Conservation (phyloP, 53 echinoderm and acorn worm species). For the Mesocentrotus franciscanus region DNA sequence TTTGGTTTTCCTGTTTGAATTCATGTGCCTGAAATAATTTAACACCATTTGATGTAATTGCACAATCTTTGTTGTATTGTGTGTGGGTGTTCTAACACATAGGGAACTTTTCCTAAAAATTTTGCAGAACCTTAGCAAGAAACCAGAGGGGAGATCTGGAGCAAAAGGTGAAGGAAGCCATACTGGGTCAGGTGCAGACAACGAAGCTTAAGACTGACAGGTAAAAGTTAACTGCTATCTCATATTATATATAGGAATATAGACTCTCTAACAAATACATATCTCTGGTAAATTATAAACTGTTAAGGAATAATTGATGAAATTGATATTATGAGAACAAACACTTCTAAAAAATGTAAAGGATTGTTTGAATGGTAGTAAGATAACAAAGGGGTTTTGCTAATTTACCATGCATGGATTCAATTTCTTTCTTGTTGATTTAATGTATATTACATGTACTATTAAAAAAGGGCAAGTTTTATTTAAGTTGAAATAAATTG, state of each 20-base stretch:
- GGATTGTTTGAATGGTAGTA: too few species aligned
- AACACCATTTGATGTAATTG: not conserved
- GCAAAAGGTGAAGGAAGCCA: conserved; percentile 78
- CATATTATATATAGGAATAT: not conserved
- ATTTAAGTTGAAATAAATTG: not conserved
- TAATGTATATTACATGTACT: too few species aligned
- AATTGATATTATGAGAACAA: not conserved
- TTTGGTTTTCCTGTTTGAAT: not conserved
- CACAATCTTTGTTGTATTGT: not conserved
- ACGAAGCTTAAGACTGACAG: conserved; percentile 68
- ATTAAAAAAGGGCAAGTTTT: too few species aligned
- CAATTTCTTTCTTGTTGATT: too few species aligned
- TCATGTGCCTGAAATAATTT: not conserved
- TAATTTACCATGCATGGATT: too few species aligned
- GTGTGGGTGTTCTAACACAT: conserved; percentile 3
- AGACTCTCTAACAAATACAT: not conserved
- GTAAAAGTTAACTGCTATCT: conserved; percentile 59
- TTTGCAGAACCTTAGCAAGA: conserved; percentile 52
- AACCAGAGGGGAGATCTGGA: conserved; percentile 66
- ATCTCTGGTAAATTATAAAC: not conserved
- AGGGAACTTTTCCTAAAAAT: conserved; percentile 53
- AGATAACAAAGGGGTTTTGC: too few species aligned
- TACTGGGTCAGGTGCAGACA: conserved; percentile 74
- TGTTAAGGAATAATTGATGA: not conserved
- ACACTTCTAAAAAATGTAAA: not conserved